These are phyloP conservation scores for Drosophila kikkawai DNA, from an alignment of 1,140 invertebrate species.

Conservation along the genomic window DNA sequence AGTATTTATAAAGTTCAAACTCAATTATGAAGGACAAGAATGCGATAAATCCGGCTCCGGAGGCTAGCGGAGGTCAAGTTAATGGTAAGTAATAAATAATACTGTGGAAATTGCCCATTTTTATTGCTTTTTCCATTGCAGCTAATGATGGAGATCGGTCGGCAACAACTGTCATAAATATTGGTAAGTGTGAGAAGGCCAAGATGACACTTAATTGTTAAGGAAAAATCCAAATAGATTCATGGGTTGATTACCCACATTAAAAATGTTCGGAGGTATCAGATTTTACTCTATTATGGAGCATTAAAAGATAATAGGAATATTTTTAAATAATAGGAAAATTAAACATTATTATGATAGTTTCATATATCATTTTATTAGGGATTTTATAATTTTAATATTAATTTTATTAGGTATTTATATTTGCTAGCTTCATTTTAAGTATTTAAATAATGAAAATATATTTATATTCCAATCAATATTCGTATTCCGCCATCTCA, in stretches of 20 bases:
- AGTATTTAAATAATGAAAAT: not conserved
- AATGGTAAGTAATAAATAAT: slow-evolving; percentile 13
- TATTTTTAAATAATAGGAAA: not conserved
- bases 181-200: slow-evolving; percentile 54
- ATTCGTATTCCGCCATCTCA: slow-evolving; percentile 21
- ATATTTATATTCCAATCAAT: not conserved
- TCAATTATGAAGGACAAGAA: slow-evolving; percentile 32
- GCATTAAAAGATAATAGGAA: not conserved
- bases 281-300: not conserved
- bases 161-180: slow-evolving; percentile 60
- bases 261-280: not conserved
- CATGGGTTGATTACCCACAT: not conserved
- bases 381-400: not conserved
- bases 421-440: too few relatives aligned
- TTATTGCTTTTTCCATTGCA: slow-evolving; percentile 27
- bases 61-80: not conserved
- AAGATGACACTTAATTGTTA: not conserved
- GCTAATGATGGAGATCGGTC: slow-evolving; percentile 20
- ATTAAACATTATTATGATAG: not conserved
- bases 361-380: not conserved
- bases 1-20: not conserved
- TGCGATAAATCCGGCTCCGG: slow-evolving; percentile 23
- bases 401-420: too few relatives aligned
- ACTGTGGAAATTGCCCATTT: not conserved
- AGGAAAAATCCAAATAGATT: not conserved